Percentiles rank a stretch among this genome's conserved stretches.
Evolutionary conservation across 2,888 invertebrate species (phyloP).

Genomic region (Tupiocoris notatus): DNA sequence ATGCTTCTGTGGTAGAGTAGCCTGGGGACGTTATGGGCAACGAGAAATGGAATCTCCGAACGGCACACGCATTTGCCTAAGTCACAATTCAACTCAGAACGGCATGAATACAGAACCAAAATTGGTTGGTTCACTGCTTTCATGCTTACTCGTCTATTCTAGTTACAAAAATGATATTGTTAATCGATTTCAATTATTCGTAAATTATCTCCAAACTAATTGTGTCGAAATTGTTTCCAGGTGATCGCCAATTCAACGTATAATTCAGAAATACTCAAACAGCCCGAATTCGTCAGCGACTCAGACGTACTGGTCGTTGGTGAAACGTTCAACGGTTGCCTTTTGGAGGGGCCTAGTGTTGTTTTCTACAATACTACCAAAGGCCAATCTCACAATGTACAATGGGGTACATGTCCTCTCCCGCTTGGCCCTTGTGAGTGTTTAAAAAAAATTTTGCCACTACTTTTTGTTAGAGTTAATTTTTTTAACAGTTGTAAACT

Average conservation of each 20-base stretch:
- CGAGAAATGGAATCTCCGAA: no score
- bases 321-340: conserved; percentile 77
- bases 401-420: conserved; percentile 74
- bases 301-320: conserved; percentile 72
- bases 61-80: no score
- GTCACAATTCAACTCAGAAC: no score
- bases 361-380: conserved; percentile 62
- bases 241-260: conserved; percentile 76
- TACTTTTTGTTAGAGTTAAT: no score
- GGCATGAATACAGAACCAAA: no score
- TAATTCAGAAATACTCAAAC: conserved; percentile 70
- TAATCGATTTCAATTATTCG: no score
- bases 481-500: neutral
- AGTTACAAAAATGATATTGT: no score
- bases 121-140: no score
- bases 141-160: no score
- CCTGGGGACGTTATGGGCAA: no score
- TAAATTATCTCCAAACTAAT: neutral
- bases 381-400: conserved; percentile 66
- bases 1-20: no score
- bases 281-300: conserved; percentile 58
- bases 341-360: conserved; percentile 82
- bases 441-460: no score
- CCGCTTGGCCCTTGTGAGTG: conserved; percentile 53
- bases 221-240: conserved; percentile 54